Evolutionary conservation across 2,888 invertebrate genomes (phyloP).

Genomic region (Spialia ferax): DNA sequence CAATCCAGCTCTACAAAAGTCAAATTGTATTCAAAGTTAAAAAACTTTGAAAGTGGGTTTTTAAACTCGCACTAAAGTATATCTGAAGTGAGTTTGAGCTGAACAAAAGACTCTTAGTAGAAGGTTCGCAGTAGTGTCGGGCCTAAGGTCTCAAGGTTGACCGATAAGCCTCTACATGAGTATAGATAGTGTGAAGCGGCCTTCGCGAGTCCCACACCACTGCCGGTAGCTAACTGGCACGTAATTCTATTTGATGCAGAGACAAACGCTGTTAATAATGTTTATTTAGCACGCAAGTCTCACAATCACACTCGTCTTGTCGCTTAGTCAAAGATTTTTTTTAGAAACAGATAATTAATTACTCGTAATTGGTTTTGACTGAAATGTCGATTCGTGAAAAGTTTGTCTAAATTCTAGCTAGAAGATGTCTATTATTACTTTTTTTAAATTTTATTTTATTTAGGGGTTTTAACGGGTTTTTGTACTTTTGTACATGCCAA

Average conservation of each 20-base stretch:
- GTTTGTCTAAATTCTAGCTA: too few species aligned
- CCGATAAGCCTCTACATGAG: slow-evolving; percentile 10
- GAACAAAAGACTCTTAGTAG: slow-evolving; percentile 3
- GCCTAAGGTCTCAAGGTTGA: slow-evolving; percentile 15
- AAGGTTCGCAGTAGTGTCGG: slow-evolving; percentile 10
- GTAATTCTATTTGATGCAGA: slow-evolving; percentile 25
- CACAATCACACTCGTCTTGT: background rate
- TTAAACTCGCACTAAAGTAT: background rate
- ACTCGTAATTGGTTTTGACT: too few species aligned
- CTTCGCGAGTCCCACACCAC: slow-evolving; percentile 21
- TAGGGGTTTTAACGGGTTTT: too few species aligned
- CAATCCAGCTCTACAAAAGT: too few species aligned
- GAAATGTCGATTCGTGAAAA: too few species aligned
- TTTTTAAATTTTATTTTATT: too few species aligned
- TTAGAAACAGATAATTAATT: background rate
- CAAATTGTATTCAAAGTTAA: too few species aligned
- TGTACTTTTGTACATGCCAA: too few species aligned
- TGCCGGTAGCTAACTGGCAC: slow-evolving; percentile 15
- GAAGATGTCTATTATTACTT: too few species aligned
- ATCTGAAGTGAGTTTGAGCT: slow-evolving; percentile 1
- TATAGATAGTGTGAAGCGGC: slow-evolving; percentile 22
- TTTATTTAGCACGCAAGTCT: slow-evolving; percentile 14
- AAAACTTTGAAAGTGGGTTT: too few species aligned
- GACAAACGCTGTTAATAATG: slow-evolving; percentile 29
- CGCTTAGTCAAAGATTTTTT: background rate